phyloP scores from a whole-genome alignment of 2,888 invertebrate species.

The Drosophila helvetica region DNA sequence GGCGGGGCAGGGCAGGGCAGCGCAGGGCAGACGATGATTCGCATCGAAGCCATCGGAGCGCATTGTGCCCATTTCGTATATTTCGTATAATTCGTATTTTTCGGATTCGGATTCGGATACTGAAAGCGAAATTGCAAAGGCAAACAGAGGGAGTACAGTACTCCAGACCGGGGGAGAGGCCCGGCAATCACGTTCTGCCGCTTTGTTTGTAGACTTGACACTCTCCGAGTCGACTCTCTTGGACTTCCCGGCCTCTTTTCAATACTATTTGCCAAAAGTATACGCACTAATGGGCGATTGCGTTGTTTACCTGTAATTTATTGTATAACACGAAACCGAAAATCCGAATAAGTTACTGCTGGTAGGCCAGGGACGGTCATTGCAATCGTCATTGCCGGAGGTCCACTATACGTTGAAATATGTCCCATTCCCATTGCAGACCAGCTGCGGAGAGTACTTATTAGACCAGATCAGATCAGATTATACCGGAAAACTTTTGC shows the following conservation, averaged over 20 bases:
- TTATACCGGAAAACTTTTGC: neutral
- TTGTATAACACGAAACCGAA: conserved; percentile 60
- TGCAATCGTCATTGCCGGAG: conserved; percentile 36
- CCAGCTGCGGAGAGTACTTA: neutral
- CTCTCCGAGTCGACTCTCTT: conserved; percentile 46
- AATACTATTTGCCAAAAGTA: conserved; percentile 71
- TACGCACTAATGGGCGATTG: conserved; percentile 53
- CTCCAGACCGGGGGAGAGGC: conserved; percentile 31
- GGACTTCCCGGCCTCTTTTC: conserved; percentile 72
- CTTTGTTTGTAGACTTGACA: neutral
- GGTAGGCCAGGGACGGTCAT: conserved; percentile 73
- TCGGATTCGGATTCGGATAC: conserved; percentile 49
- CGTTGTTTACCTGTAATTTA: conserved; percentile 61
- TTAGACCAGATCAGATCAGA: neutral
- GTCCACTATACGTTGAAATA: neutral
- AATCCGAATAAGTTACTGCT: conserved; percentile 5
- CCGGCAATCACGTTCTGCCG: conserved; percentile 65
- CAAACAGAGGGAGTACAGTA: conserved; percentile 26
- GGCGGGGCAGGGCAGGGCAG: conserved; percentile 3
- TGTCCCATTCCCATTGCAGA: neutral
- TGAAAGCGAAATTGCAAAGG: conserved; percentile 74
- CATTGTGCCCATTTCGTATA: conserved; percentile 53
- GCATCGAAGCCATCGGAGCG: conserved; percentile 27
- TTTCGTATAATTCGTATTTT: conserved; percentile 57
- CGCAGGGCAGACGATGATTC: no score